These are phyloP conservation scores for Aspidiotus destructor DNA, from an alignment of 2,888 invertebrate genomes.

Conservation along the genomic window DNA sequence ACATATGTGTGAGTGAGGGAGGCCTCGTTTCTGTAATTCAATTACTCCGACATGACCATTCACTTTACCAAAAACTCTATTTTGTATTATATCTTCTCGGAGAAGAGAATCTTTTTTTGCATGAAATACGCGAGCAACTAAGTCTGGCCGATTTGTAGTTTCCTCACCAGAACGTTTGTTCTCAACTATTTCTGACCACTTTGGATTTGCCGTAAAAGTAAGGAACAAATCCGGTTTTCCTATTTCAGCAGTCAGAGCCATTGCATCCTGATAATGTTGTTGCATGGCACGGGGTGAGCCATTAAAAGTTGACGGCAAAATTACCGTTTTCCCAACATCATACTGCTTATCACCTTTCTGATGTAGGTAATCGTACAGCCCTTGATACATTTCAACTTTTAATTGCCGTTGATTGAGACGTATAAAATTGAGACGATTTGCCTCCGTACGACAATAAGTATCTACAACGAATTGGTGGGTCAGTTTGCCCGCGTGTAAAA, in stretches of 20 bases:
- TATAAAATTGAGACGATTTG: conserved; percentile 39
- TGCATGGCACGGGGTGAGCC: conserved; percentile 40
- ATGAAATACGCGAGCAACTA: conserved; percentile 20
- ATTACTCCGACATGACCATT: not conserved
- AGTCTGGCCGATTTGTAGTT: conserved; percentile 12
- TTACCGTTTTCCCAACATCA: conserved; percentile 37
- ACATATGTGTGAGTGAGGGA: conserved; percentile 16
- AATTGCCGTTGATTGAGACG: conserved; percentile 40
- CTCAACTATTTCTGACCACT: conserved; percentile 38
- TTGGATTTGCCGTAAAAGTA: conserved; percentile 39
- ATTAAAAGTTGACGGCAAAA: conserved; percentile 39
- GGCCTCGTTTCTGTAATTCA: conserved; percentile 23
- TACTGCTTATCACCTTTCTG: conserved; percentile 38
- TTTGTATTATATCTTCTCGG: not conserved
- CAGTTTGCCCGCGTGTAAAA: conserved; percentile 35
- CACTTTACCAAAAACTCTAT: conserved; percentile 5
- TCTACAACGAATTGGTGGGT: conserved; percentile 41
- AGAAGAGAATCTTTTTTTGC: not conserved
- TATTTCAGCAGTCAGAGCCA: conserved; percentile 39
- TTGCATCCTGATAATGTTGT: conserved; percentile 40
- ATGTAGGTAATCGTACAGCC: conserved; percentile 39
- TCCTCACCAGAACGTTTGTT: conserved; percentile 34
- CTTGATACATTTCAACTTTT: conserved; percentile 38
- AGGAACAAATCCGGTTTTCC: conserved; percentile 39
- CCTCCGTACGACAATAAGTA: conserved; percentile 41